Percentiles rank a stretch among this genome's conserved stretches.
Conservation (phyloP, 2,888 invertebrate genomes). For the Neocrepidodera transversa region DNA sequence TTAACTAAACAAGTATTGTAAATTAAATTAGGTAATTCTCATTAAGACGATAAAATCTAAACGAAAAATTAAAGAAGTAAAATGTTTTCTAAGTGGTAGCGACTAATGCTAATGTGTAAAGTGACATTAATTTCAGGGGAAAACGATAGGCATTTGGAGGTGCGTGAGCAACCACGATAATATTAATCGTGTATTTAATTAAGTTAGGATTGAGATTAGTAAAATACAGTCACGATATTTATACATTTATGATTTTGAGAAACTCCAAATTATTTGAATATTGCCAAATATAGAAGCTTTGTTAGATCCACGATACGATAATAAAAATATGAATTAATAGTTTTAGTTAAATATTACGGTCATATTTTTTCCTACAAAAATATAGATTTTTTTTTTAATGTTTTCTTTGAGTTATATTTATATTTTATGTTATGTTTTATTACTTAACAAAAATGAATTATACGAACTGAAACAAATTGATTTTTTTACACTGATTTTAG, state of each 20-base stretch:
- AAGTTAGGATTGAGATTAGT: conserved; percentile 27
- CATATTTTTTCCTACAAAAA: too few species aligned
- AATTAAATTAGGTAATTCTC: background rate
- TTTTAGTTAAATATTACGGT: background rate
- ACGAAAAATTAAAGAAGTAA: conserved; percentile 23
- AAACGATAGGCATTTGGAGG: conserved; percentile 38
- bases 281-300: conserved; percentile 17
- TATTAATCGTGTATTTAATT: conserved; percentile 29
- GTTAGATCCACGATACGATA: conserved; percentile 24
- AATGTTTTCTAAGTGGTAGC: conserved; percentile 28
- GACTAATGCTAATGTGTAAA: conserved; percentile 42
- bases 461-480: too few species aligned
- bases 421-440: too few species aligned
- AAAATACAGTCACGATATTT: conserved; percentile 25
- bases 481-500: too few species aligned
- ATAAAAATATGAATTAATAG: conserved; percentile 11
- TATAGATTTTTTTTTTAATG: too few species aligned
- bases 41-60: conserved; percentile 12
- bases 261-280: conserved; percentile 18
- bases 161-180: conserved; percentile 42
- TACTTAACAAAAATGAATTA: too few species aligned
- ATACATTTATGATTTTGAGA: conserved; percentile 20
- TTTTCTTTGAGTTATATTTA: too few species aligned
- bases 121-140: conserved; percentile 43
- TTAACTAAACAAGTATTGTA: background rate